Evolutionary conservation across 53 echinoderm and acorn worm genomes (phyloP).

Genomic region (Mesocentrotus franciscanus): DNA sequence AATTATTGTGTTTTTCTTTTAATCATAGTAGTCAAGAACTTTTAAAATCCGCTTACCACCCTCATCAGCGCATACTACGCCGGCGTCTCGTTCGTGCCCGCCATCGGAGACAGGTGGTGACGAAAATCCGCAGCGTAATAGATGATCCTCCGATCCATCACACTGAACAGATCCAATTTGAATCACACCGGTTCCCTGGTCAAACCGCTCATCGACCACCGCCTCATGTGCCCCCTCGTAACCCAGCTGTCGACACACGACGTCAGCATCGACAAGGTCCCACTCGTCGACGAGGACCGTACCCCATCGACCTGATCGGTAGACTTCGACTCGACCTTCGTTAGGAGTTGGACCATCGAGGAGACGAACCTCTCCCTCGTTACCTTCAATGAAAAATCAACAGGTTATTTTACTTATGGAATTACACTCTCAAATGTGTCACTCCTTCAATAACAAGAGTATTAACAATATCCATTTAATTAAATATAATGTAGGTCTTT

Average conservation of each 20-base stretch:
- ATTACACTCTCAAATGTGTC: no score
- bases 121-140: constrained; percentile 10
- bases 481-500: no score
- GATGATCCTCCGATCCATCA: constrained; percentile 26
- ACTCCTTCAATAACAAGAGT: no score
- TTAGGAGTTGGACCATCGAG: constrained; percentile 5
- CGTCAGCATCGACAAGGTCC: constrained; percentile 59
- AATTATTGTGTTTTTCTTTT: no score
- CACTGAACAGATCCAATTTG: constrained; percentile 21
- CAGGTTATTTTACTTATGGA: background rate
- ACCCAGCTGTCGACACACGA: constrained; percentile 65
- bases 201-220: constrained; percentile 5
- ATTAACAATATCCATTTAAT: no score
- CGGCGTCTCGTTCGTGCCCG: constrained; percentile 6
- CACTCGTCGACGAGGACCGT: constrained; percentile 41
- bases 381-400: background rate
- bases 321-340: constrained; percentile 64
- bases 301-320: constrained; percentile 44
- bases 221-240: constrained; percentile 41
- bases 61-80: constrained; percentile 35
- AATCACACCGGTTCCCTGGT: background rate
- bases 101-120: background rate
- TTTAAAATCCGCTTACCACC: background rate
- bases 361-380: constrained; percentile 57
- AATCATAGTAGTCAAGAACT: no score